phyloP scores from a whole-genome alignment of 1,140 invertebrate genomes.

The Drosophila albomicans region DNA sequence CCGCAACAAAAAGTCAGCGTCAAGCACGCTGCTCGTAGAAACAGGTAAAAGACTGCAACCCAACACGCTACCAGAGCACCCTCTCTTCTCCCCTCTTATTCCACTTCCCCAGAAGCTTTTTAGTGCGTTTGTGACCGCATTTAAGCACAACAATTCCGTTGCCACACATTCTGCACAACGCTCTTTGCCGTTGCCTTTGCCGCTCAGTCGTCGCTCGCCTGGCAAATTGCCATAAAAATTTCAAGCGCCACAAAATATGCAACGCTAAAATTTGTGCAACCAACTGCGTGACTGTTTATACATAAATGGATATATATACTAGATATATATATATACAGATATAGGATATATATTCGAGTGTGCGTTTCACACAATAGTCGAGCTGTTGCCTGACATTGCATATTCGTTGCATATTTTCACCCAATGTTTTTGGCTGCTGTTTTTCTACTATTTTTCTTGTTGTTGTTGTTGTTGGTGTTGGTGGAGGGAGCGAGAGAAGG shows the following conservation, averaged over 20 bases:
- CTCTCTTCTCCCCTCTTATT: neutral
- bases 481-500: neutral
- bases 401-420: constrained; percentile 56
- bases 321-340: neutral
- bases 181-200: constrained; percentile 40
- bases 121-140: constrained; percentile 51
- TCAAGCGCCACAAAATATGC: constrained; percentile 79
- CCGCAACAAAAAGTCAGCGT: constrained; percentile 36
- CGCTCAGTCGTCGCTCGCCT: constrained; percentile 59
- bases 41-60: constrained; percentile 54
- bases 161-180: constrained; percentile 21
- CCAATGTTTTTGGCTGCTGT: constrained; percentile 22
- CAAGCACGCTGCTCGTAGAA: constrained; percentile 22
- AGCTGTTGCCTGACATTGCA: constrained; percentile 59
- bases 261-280: constrained; percentile 69
- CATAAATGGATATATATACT: constrained; percentile 1
- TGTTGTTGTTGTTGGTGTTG: constrained; percentile 32
- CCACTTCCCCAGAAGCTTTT: constrained; percentile 28
- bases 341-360: constrained; percentile 6
- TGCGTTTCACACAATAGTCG: constrained; percentile 43
- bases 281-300: constrained; percentile 31
- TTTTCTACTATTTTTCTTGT: neutral
- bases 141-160: constrained; percentile 57
- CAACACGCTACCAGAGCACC: neutral
- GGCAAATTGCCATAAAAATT: constrained; percentile 81